phyloP scores from a whole-genome alignment of 2,888 invertebrate genomes.

The Euspilapteryx auroguttella region DNA sequence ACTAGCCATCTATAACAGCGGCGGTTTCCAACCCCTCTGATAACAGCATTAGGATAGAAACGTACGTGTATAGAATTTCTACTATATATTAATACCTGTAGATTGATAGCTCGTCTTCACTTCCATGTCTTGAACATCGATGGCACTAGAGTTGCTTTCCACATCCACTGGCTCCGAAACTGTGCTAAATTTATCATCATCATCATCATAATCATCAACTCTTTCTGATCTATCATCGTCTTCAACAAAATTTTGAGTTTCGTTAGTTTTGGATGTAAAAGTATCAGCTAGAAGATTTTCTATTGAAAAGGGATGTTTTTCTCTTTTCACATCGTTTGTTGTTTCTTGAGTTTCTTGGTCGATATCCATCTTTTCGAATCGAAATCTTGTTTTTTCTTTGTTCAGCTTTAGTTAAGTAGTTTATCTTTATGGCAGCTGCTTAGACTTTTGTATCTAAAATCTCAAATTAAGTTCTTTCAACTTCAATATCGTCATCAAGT shows the following conservation, averaged over 20 bases:
- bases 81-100: not conserved
- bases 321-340: conserved; percentile 22
- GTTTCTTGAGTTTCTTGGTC: conserved; percentile 14
- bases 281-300: conserved; percentile 42
- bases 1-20: too few relatives aligned
- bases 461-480: too few relatives aligned
- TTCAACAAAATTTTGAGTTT: conserved; percentile 1
- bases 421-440: too few relatives aligned
- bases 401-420: conserved; percentile 9
- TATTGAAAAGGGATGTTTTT: conserved; percentile 39
- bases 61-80: conserved; percentile 16
- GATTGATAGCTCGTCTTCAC: conserved; percentile 11
- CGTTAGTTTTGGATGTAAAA: conserved; percentile 18
- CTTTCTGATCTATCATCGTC: not conserved
- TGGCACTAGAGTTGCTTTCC: conserved; percentile 28
- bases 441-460: too few relatives aligned
- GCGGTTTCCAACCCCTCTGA: too few relatives aligned
- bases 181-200: conserved; percentile 27
- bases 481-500: too few relatives aligned
- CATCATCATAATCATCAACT: conserved; percentile 10
- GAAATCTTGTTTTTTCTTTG: conserved; percentile 7
- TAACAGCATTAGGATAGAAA: too few relatives aligned
- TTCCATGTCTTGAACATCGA: conserved; percentile 27
- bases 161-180: conserved; percentile 42
- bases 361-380: conserved; percentile 18